Evolutionary conservation across 1,140 invertebrate species (phyloP).

Genomic region (Lucilia sericata): DNA sequence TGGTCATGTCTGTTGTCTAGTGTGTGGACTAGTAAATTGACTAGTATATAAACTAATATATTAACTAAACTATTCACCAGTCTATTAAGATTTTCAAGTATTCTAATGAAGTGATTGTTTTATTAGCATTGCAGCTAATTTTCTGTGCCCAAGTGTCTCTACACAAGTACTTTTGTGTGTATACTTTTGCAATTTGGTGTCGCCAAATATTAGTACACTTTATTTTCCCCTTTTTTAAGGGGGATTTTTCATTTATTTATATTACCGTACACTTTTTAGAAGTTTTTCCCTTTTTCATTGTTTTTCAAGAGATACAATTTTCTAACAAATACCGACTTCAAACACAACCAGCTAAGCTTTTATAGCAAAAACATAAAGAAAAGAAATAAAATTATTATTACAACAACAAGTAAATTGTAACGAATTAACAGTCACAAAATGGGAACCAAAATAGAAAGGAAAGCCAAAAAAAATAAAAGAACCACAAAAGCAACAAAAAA

Average conservation of each 20-base stretch:
- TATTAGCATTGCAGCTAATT: no score
- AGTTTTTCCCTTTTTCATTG: not conserved
- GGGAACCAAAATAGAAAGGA: not conserved
- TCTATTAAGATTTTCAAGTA: no score
- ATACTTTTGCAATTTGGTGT: not conserved
- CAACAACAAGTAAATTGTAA: not conserved
- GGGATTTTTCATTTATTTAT: not conserved
- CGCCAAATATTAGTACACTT: slow-evolving; percentile 3
- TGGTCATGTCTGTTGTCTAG: no score
- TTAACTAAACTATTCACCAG: no score
- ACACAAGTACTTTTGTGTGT: not conserved
- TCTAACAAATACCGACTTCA: no score
- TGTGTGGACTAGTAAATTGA: no score
- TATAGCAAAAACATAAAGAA: no score
- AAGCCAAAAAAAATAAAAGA: not conserved
- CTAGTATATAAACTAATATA: no score
- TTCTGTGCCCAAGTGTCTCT: not conserved
- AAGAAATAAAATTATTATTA: not conserved
- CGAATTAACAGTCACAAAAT: not conserved
- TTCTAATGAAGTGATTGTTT: no score
- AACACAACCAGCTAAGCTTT: no score
- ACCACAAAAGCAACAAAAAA: not conserved
- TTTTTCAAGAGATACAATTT: not conserved
- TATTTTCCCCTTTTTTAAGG: not conserved
- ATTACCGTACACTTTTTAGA: not conserved